These are phyloP conservation scores for Nesidiocoris tenuis DNA, from an alignment of 2,888 invertebrate species.

Conservation along the genomic window DNA sequence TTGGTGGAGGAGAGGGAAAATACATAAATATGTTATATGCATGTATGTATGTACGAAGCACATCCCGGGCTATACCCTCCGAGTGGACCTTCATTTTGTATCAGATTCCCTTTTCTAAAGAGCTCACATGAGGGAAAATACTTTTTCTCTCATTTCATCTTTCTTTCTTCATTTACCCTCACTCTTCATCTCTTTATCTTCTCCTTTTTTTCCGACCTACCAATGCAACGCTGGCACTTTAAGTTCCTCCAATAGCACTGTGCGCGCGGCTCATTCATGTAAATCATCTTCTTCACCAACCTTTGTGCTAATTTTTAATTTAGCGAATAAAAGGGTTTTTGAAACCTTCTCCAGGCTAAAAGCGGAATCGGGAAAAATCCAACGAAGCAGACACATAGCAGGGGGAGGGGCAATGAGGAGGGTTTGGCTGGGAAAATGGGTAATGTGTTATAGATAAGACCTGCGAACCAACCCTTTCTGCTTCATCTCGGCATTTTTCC, in stretches of 20 bases:
- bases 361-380: conserved; percentile 33
- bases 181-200: background rate
- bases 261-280: conserved; percentile 19
- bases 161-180: background rate
- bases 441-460: conserved; percentile 39
- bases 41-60: background rate
- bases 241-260: conserved; percentile 15
- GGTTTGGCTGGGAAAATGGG: background rate
- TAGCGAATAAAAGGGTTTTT: conserved; percentile 33
- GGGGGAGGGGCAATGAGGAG: conserved; percentile 4
- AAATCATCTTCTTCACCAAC: conserved; percentile 29
- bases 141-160: background rate
- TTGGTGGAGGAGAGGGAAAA: background rate
- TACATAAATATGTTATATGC: background rate
- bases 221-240: conserved; percentile 15
- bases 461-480: conserved; percentile 25
- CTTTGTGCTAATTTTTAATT: conserved; percentile 42
- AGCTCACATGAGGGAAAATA: conserved; percentile 18
- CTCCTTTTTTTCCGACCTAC: background rate
- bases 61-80: background rate
- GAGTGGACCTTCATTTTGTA: conserved; percentile 9
- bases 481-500: conserved; percentile 36
- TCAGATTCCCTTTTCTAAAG: conserved; percentile 18
- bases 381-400: conserved; percentile 1
- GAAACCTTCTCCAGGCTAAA: conserved; percentile 17